These are phyloP conservation scores for Oreotrochilus melanogaster DNA, from an alignment of 2,113 vertebrate species.

Conservation along the genomic window DNA sequence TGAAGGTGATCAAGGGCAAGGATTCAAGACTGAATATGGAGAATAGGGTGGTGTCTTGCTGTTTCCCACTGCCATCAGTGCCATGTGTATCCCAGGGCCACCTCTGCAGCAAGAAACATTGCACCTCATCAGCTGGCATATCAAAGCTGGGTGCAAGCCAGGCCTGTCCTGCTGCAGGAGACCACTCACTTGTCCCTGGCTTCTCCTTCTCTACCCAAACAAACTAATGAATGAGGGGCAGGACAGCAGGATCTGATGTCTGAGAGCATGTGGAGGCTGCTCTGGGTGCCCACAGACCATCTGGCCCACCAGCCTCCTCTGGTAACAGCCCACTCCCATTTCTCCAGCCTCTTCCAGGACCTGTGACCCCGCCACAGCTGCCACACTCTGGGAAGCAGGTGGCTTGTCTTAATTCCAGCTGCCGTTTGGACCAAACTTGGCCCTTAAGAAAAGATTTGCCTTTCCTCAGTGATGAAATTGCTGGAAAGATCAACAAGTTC, in stretches of 20 bases:
- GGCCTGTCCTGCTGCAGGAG: background rate
- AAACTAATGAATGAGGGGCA: background rate
- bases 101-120: background rate
- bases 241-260: background rate
- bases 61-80: background rate
- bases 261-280: background rate
- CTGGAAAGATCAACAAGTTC: background rate
- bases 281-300: background rate
- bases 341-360: background rate
- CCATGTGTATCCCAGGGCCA: background rate
- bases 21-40: background rate
- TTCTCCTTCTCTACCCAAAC: background rate
- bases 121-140: rapidly evolving
- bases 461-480: background rate
- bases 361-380: rapidly evolving
- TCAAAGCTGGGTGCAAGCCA: rapidly evolving
- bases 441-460: background rate
- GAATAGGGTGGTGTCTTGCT: background rate
- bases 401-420: background rate
- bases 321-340: background rate
- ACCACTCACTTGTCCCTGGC: background rate
- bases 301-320: too few species aligned
- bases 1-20: background rate
- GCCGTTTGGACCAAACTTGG: background rate
- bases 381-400: rapidly evolving